Evolutionary conservation across 2,113 vertebrate genomes (phyloP), one percentile per base, ranked within the genome.

Genomic region (Herpetotheres cachinnans): DNA sequence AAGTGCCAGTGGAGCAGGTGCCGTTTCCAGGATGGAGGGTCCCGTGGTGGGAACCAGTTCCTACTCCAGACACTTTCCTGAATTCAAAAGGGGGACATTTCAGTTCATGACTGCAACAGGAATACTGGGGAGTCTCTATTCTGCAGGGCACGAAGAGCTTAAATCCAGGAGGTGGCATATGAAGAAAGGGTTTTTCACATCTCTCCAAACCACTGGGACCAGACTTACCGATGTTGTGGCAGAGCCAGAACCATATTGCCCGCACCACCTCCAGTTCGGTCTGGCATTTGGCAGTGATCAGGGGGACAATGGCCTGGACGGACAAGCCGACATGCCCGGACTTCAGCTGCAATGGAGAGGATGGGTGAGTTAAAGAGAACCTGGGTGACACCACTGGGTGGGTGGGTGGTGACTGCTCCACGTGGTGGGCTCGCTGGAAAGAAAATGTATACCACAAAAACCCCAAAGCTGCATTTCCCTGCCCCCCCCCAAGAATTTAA

Each of bases 221-320:
- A 50, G 44, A 97, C 97, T 92, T 59, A 98, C 98, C 97, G 3
- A 99, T 98, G 95, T 98, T 98, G 95, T 98, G 97, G 93, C 99
- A 99, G 74, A 99, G 94, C 99, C 99, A 99, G 71, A 98, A 97
- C 98, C 98, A 98, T 83, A 98, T 97, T 55, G 98, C 97, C 36
- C 98, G 93, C 36, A 97, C 55, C 58, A 46, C 97, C 96, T 99
- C 98, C 98, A 99, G 90, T 55, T 98, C 97, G 16, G 82, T 98
- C 27, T 89, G 96, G 95, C 96, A 80, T 85, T 82, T 97, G 19
- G 96, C 96, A 14, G 98, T 98, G 95, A 99, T 96, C 67, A 91
- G 93, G 56, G 92, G 95, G 9, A 97, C 95, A 3, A 98, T 98
- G 30, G 76, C 89, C 86, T 98, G 97, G 82, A 98, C 30, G 13